Conservation (phyloP, 2,113 vertebrate genomes). For the Agapornis roseicollis region DNA sequence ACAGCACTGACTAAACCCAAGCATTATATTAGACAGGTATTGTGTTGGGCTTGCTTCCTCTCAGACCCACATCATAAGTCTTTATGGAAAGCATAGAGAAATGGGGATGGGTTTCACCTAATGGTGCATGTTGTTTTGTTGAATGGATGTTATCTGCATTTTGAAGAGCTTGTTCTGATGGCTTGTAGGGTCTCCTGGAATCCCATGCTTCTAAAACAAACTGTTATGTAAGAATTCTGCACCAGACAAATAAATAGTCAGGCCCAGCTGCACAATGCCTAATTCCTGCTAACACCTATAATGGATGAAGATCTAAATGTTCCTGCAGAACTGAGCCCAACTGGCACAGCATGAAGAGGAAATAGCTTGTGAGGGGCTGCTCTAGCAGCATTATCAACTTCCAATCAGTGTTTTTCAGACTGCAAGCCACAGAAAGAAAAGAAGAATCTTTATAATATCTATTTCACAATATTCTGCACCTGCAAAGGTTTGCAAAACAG, state of each 20-base stretch:
- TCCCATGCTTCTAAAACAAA: not conserved
- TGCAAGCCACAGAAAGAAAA: not conserved
- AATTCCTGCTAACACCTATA: not conserved
- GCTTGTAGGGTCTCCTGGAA: not conserved
- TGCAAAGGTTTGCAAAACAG: not conserved
- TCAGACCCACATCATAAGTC: not conserved
- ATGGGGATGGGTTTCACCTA: not conserved
- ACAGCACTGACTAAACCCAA: not conserved
- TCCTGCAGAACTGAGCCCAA: not conserved
- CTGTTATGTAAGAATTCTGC: not conserved
- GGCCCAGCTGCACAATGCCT: not conserved
- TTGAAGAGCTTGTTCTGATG: not conserved
- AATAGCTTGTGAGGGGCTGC: not conserved
- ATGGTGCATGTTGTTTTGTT: not conserved
- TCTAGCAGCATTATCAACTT: not conserved
- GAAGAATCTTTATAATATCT: not conserved
- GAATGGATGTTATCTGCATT: not conserved
- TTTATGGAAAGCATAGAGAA: not conserved
- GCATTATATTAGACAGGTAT: not conserved
- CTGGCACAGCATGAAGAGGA: not conserved
- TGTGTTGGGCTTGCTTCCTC: not conserved
- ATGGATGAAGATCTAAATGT: not conserved
- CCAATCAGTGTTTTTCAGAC: not conserved
- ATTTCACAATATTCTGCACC: not conserved
- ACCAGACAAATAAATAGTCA: not conserved